phyloP scores from a whole-genome alignment of 1,140 invertebrate genomes.

The Penaeus vannamei region DNA sequence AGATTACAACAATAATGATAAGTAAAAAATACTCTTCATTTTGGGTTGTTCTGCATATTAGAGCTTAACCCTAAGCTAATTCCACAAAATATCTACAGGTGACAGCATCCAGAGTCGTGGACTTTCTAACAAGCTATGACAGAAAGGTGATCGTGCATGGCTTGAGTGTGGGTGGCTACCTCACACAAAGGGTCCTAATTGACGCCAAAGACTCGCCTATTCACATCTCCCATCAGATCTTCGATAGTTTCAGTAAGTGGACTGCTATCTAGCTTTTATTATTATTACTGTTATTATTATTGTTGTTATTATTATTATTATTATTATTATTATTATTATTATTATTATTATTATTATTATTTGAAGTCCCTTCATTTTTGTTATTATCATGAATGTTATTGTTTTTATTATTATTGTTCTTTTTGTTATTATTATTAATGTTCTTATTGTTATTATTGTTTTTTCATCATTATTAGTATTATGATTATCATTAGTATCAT shows the following conservation, averaged over 20 bases:
- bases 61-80: neutral
- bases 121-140: slow-evolving; percentile 45
- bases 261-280: too few species aligned
- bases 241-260: slow-evolving; percentile 65
- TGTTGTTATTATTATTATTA: neutral
- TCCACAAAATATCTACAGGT: slow-evolving; percentile 32
- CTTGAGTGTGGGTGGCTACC: slow-evolving; percentile 66
- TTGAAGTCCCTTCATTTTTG: neutral
- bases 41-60: too few species aligned
- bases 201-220: slow-evolving; percentile 44
- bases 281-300: too few species aligned
- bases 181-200: slow-evolving; percentile 59
- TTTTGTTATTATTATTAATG: too few species aligned
- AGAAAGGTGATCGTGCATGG: slow-evolving; percentile 61
- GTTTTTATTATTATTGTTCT: too few species aligned
- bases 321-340: neutral
- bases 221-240: slow-evolving; percentile 61
- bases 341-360: neutral
- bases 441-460: too few species aligned
- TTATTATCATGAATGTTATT: too few species aligned
- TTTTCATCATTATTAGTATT: too few species aligned
- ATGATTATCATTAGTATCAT: too few species aligned
- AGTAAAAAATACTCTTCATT: too few species aligned
- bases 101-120: slow-evolving; percentile 62
- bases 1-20: too few species aligned